These are phyloP conservation scores for Pseudoatta argentina DNA, from an alignment of 1,140 invertebrate species.

Conservation along the genomic window DNA sequence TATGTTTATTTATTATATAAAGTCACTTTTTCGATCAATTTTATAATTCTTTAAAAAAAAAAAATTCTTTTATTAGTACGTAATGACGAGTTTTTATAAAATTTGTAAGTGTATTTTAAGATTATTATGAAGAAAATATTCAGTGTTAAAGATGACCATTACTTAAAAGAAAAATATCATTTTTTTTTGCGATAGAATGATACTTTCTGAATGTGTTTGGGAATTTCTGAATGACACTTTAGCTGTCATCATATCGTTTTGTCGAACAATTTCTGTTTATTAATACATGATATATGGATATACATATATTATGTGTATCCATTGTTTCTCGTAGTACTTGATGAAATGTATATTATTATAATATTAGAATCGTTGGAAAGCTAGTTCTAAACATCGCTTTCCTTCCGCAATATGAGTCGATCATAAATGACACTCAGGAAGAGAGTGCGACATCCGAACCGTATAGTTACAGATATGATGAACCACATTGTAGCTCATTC, in stretches of 20 bases:
- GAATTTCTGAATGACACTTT: too few species aligned
- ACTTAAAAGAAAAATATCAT: too few species aligned
- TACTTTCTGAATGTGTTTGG: too few species aligned
- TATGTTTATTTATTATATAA: too few species aligned
- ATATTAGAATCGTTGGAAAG: slow-evolving; percentile 46
- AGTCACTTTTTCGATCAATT: too few species aligned
- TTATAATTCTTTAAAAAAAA: too few species aligned
- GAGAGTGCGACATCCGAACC: slow-evolving; percentile 9
- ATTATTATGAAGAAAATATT: too few species aligned
- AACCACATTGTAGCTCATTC: slow-evolving; percentile 18
- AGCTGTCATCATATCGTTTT: not conserved
- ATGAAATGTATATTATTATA: slow-evolving; percentile 33
- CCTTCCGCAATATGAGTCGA: slow-evolving; percentile 60
- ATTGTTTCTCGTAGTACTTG: not conserved
- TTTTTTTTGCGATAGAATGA: too few species aligned
- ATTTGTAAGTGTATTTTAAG: too few species aligned
- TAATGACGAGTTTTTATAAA: too few species aligned
- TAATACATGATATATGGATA: not conserved
- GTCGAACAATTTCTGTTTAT: not conserved
- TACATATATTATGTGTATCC: not conserved
- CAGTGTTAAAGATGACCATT: too few species aligned
- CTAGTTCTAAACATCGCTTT: slow-evolving; percentile 63
- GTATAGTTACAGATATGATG: slow-evolving; percentile 18
- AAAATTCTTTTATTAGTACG: too few species aligned
- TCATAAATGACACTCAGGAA: slow-evolving; percentile 58